These are phyloP conservation scores for Nothocercus nigrocapillus DNA, from an alignment of 2,113 vertebrate genomes.

Conservation along the genomic window DNA sequence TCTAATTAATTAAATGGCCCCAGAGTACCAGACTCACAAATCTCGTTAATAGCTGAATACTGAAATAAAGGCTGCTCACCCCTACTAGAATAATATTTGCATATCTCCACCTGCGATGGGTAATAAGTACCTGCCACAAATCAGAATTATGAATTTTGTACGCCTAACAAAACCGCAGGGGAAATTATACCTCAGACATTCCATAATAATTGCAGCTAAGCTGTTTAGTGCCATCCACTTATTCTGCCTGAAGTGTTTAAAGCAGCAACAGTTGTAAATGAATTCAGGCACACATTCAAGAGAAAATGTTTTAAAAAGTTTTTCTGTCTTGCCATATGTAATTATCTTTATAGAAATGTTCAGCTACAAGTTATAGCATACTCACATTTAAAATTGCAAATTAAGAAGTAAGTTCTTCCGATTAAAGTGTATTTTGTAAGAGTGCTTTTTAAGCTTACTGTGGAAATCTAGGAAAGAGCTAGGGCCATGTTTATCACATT, in stretches of 20 bases:
- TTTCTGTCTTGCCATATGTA: conserved; percentile 79
- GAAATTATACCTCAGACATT: conserved; percentile 91
- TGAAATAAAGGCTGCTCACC: conserved; percentile 86
- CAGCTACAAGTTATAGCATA: conserved; percentile 65
- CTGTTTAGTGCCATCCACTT: conserved; percentile 88
- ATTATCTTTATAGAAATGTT: conserved; percentile 80
- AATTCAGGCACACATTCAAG: conserved; percentile 82
- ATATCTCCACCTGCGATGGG: conserved; percentile 90
- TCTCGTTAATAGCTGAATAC: conserved; percentile 87
- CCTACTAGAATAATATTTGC: conserved; percentile 87
- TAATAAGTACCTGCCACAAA: conserved; percentile 90
- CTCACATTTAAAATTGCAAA: conserved; percentile 71
- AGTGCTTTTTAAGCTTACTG: neutral
- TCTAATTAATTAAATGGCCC: conserved; percentile 89
- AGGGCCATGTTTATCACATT: conserved; percentile 1
- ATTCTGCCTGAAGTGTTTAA: conserved; percentile 87
- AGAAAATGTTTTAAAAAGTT: conserved; percentile 76
- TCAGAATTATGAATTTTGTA: conserved; percentile 89
- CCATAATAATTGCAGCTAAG: conserved; percentile 89
- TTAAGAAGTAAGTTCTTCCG: conserved; percentile 34
- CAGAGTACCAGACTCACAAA: conserved; percentile 86
- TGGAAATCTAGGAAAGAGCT: neutral
- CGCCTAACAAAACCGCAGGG: conserved; percentile 86
- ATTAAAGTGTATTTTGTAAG: conserved; percentile 32
- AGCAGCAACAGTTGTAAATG: conserved; percentile 87